Conservation (phyloP, 2,797 vertebrate genomes). For the Triplophysa bombifrons region DNA sequence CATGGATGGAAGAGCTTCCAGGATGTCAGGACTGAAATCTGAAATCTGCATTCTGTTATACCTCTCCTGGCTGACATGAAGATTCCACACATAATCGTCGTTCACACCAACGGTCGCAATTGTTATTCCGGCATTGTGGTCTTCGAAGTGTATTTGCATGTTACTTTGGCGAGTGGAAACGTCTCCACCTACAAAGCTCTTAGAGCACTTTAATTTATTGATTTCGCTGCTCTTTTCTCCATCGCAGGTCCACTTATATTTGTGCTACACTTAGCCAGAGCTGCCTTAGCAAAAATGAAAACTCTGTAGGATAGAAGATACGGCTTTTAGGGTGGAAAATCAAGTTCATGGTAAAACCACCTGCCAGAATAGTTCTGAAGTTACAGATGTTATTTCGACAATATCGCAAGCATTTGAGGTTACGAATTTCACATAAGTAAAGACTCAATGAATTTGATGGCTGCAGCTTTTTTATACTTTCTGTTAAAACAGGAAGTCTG, state of each 20-base stretch:
- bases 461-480: too few species aligned
- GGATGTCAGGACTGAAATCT: constrained; percentile 73
- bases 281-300: constrained; percentile 54
- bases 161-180: constrained; percentile 65
- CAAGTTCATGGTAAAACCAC: constrained; percentile 13
- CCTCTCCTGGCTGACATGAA: constrained; percentile 63
- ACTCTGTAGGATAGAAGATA: constrained; percentile 49
- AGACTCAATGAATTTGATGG: neutral
- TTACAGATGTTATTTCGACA: constrained; percentile 15
- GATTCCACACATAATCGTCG: constrained; percentile 66
- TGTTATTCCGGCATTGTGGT: constrained; percentile 46
- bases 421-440: neutral
- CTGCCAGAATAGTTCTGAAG: constrained; percentile 27
- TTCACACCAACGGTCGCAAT: constrained; percentile 45
- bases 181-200: constrained; percentile 64
- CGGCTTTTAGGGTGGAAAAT: constrained; percentile 36
- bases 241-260: constrained; percentile 45
- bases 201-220: constrained; percentile 69
- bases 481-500: too few species aligned
- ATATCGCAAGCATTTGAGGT: neutral
- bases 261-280: constrained; percentile 46
- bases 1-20: constrained; percentile 67
- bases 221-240: constrained; percentile 62
- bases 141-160: constrained; percentile 72
- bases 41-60: constrained; percentile 66